Conservation (phyloP, 2,888 invertebrate genomes). For the Xestia rhomboidea region DNA sequence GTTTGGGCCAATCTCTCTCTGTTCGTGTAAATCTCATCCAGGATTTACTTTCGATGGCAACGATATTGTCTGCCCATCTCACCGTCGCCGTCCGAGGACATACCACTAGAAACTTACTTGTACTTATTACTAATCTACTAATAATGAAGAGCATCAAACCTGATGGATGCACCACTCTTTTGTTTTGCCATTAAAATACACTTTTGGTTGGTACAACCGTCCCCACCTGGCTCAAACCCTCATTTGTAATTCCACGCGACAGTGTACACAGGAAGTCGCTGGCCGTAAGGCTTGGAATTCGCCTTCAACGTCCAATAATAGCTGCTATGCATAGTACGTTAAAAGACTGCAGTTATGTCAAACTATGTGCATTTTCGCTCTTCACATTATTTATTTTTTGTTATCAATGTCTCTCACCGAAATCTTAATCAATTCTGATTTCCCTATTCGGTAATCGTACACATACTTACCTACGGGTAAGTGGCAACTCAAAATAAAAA, state of each 20-base stretch:
- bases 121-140: not conserved
- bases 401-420: not conserved
- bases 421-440: not conserved
- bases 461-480: not conserved
- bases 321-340: not conserved
- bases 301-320: slow-evolving; percentile 62
- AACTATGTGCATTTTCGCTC: slow-evolving; percentile 1
- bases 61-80: not conserved
- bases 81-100: not conserved
- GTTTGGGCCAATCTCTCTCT: not conserved
- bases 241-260: slow-evolving; percentile 80
- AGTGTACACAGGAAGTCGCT: slow-evolving; percentile 79
- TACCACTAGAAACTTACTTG: not conserved
- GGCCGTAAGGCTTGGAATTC: slow-evolving; percentile 74
- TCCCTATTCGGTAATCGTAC: not conserved
- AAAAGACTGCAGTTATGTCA: slow-evolving; percentile 16
- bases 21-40: not conserved
- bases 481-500: not conserved
- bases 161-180: not conserved
- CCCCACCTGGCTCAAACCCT: slow-evolving; percentile 45
- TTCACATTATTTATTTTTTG: not conserved
- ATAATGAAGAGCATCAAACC: not conserved
- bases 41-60: not conserved
- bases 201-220: slow-evolving; percentile 4
- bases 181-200: slow-evolving; percentile 7